Evolutionary conservation across 2,113 vertebrate genomes (phyloP), one percentile per base, ranked within the genome.

Genomic region (Setophaga petechia): DNA sequence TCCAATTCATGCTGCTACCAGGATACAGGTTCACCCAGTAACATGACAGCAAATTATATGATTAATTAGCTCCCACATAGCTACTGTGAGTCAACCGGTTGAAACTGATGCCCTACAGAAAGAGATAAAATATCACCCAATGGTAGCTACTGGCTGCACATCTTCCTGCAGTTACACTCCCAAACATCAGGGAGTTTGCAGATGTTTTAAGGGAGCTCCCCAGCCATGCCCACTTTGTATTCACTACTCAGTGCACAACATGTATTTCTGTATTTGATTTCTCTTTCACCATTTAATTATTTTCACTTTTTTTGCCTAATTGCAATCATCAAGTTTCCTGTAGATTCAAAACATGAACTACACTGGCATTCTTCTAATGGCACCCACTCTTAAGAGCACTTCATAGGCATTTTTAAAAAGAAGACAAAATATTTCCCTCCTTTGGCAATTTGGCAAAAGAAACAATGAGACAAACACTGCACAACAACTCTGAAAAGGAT

Each of bases 11-110:
- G 79, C 90, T 90, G 90, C 92, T 92, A 73, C 71, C 78, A 83
- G 78, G 76, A 95, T 77, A 62, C 55, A 69, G 72, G 68, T 76
- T 90, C 72, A 62, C 67, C 79, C 20, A 87, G 83, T 66, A 88
- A 83, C 63, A 77, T 31, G 86, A 77, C 92, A 88, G 63, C 59
- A 88, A 92, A 92, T 92, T 43, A 71, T 18, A 69, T 58, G 82
- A 96, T 94, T 94, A 96, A 95, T 95, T 95, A 91, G 85, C 82
- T 90, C 89, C 91, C 88, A 80, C 17, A 57, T 6, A 92, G 85
- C 94, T 69, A 41, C 71, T 65, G 41, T 71, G 61, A 91, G 43
- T 39, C 49, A 84, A 68, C 62, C 66, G 75, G 82, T 51, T 35
- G 83, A 95, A 89, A 72, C 55, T 2, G 19, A 92, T 74, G 67